Evolutionary conservation across 2,888 invertebrate genomes (phyloP).

Genomic region (Megastigmus dorsalis): DNA sequence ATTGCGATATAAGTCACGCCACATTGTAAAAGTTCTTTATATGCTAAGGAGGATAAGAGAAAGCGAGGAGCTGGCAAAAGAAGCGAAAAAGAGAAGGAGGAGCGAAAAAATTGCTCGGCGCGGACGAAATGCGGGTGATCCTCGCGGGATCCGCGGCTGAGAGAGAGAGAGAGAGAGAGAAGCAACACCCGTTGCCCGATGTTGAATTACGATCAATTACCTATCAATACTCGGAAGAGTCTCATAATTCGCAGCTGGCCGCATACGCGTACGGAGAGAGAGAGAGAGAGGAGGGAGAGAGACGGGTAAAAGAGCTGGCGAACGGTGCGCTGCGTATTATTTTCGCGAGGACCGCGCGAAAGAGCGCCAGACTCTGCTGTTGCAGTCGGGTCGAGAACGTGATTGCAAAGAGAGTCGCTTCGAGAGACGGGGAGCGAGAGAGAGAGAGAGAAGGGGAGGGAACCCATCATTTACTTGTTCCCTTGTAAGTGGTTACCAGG

Average conservation of each 20-base stretch:
- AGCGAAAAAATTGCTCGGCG: neutral
- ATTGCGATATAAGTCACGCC: neutral
- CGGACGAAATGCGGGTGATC: constrained; percentile 33
- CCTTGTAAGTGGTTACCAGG: constrained; percentile 59
- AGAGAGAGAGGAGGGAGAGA: neutral
- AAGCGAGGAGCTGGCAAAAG: neutral
- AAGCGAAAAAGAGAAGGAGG: neutral
- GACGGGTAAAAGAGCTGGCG: no score
- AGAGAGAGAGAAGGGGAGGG: constrained; percentile 41
- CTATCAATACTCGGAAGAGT: constrained; percentile 63
- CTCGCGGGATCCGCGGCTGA: neutral
- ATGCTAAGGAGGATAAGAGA: neutral
- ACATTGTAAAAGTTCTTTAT: neutral
- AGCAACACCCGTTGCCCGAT: constrained; percentile 22
- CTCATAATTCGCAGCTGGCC: constrained; percentile 64
- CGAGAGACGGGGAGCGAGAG: neutral
- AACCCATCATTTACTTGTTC: constrained; percentile 65
- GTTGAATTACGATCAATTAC: constrained; percentile 61
- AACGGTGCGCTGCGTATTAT: constrained; percentile 65
- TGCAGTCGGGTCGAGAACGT: no score
- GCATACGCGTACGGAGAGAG: constrained; percentile 14
- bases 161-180: neutral
- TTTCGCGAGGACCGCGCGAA: constrained; percentile 60
- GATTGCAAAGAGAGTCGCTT: constrained; percentile 54
- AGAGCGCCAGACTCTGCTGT: no score